Base-by-base conservation (phyloP, 2,113 vertebrate species). In the Tricholaema leucomelas region DNA sequence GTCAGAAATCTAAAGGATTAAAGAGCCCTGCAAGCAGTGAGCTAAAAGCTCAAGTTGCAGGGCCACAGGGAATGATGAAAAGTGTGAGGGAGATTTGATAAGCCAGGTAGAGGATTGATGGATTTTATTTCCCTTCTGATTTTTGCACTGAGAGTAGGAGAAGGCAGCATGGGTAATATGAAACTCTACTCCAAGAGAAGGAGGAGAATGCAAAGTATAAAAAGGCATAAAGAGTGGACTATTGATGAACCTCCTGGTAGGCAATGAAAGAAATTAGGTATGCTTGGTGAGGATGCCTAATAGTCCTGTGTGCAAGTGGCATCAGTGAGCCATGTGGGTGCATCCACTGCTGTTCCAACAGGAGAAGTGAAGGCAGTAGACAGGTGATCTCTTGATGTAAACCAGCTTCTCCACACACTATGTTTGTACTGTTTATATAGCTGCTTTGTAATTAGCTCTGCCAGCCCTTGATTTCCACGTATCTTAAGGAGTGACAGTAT, bases 81-180 rank as follows among this genome's bases (percentile, higher is more conserved):
- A 87, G 50, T 36, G 18, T 42, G 72, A 79, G 63, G 72, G 38
- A 70, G 36, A 54, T 91, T 78, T 73, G 69, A 63, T 92, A 84
- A 89, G 56, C 42, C 60, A 52, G n/a, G 46, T 5, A 79, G 92
- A 87, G 55, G 40, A 91, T 4, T 87, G 67, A 73, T 89, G 60
- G 56, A 63, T 91, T 93, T 92, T 92, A 85, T 82, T 95, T 94
- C 79, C 63, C 31, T 70, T 50, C 77, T 88, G 65, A 69, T 72
- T 89, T 72, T 91, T 87, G 25, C 55, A 55, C 2, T 82, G 59
- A 74, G 31, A 75, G 19, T 55, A 69, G 76, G 61, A 86, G 80
- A 56, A 85, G 19, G 60, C 50, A 64, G 55, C 31, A 27, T 54
- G 70, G 30, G 52, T 80, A 87, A 48, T 65, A 54, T 31, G 63